A percentile compares a stretch with the other conserved stretches of the same genome.
Evolutionary conservation across 2,113 vertebrate species (phyloP).

Genomic region (Bubo blakistoni): DNA sequence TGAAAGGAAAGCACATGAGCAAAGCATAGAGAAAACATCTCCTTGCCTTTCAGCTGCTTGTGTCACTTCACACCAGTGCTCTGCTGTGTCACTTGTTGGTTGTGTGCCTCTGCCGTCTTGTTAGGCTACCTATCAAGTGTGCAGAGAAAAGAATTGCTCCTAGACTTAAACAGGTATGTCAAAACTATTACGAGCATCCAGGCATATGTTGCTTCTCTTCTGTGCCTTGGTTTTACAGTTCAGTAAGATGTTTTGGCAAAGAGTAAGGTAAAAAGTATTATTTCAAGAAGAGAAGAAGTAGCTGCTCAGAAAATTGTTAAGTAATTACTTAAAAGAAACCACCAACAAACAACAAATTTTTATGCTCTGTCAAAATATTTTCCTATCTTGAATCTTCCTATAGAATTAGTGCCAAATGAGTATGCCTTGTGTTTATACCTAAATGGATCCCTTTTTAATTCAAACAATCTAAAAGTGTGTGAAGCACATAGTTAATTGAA

Average conservation of each 20-base stretch:
- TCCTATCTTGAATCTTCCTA: not conserved
- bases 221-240: not conserved
- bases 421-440: not conserved
- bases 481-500: not conserved
- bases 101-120: not conserved
- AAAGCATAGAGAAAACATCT: not conserved
- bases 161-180: not conserved
- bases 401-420: not conserved
- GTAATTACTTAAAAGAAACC: not conserved
- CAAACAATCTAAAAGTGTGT: not conserved
- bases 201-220: not conserved
- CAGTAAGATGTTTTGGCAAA: not conserved
- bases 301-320: not conserved
- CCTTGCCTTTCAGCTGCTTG: not conserved
- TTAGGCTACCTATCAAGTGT: not conserved
- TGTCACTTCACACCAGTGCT: not conserved
- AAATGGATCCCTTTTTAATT: not conserved
- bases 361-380: not conserved
- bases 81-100: not conserved
- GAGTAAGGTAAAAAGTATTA: not conserved
- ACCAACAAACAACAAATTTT: not conserved
- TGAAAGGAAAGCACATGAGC: not conserved
- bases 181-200: not conserved
- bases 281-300: not conserved
- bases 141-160: not conserved